Conservation (phyloP, 2,113 vertebrate species). For the Rhinolophus sinicus region DNA sequence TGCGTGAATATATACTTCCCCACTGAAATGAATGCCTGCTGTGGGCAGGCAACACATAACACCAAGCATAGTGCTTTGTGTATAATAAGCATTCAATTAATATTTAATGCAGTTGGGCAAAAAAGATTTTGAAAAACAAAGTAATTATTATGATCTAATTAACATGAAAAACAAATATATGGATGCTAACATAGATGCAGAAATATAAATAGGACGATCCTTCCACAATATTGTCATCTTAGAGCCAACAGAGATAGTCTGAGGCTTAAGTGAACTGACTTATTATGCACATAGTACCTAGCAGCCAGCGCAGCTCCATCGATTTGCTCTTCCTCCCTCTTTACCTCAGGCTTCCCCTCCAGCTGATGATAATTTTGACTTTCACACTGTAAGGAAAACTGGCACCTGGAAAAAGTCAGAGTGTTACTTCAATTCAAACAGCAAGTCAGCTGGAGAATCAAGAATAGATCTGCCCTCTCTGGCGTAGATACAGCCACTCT, state of each 20-base stretch:
- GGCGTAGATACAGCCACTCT: too few species aligned
- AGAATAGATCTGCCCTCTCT: neutral
- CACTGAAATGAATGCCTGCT: neutral
- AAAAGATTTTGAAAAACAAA: slow-evolving; percentile 17
- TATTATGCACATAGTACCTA: neutral
- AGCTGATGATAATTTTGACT: slow-evolving; percentile 62
- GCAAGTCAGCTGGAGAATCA: neutral
- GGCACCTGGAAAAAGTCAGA: slow-evolving; percentile 24
- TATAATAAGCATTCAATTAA: neutral
- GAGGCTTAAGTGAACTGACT: neutral
- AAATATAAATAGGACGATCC: neutral
- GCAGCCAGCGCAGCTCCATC: neutral
- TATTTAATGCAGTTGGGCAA: slow-evolving; percentile 17
- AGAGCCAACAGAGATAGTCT: neutral
- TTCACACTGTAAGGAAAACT: slow-evolving; percentile 28
- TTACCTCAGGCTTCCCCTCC: slow-evolving; percentile 33
- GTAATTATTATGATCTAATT: neutral
- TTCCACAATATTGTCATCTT: neutral
- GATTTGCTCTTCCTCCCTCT: neutral
- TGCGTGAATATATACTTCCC: neutral
- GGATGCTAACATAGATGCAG: neutral
- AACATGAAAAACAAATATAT: slow-evolving; percentile 2
- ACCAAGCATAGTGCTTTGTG: neutral
- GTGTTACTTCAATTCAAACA: slow-evolving; percentile 33
- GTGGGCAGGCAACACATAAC: neutral